These are phyloP conservation scores for Heliconius himera DNA, from an alignment of 1,140 invertebrate genomes.

Conservation along the genomic window DNA sequence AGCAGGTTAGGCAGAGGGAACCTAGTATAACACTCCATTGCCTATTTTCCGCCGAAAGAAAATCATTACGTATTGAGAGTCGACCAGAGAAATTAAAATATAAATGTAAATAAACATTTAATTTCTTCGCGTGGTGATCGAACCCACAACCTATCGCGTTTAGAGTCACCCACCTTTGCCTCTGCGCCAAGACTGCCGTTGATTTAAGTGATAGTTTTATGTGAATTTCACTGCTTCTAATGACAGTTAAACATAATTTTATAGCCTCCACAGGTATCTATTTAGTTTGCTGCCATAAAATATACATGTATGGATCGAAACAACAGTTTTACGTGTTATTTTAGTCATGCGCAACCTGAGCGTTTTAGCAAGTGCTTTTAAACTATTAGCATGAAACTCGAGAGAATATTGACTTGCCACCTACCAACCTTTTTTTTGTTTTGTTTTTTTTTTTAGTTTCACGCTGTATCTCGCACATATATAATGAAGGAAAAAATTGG, in stretches of 20 bases:
- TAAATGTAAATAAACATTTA: too few relatives aligned
- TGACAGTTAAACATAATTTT: slow-evolving; percentile 17
- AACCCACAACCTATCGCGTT: too few relatives aligned
- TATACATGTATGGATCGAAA: slow-evolving; percentile 17
- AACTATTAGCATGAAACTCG: slow-evolving; percentile 48
- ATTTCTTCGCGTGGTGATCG: too few relatives aligned
- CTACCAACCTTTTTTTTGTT: neutral
- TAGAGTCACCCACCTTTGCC: too few relatives aligned
- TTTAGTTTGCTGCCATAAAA: slow-evolving; percentile 7
- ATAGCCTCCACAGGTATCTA: neutral
- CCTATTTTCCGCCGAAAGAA: too few relatives aligned
- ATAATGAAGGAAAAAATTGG: too few relatives aligned
- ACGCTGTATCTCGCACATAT: too few relatives aligned
- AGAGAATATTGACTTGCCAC: slow-evolving; percentile 45
- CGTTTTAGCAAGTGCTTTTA: slow-evolving; percentile 36
- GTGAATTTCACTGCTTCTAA: slow-evolving; percentile 5
- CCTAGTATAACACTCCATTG: too few relatives aligned
- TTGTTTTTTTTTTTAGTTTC: too few relatives aligned
- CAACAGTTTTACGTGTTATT: slow-evolving; percentile 22
- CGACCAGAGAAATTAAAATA: too few relatives aligned
- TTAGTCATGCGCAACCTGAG: slow-evolving; percentile 33
- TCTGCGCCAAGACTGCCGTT: neutral
- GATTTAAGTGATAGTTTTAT: slow-evolving; percentile 2
- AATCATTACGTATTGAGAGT: too few relatives aligned
- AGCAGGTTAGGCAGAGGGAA: too few relatives aligned